Base-by-base conservation (phyloP, 2,888 invertebrate species). In the Nomada flava region DNA sequence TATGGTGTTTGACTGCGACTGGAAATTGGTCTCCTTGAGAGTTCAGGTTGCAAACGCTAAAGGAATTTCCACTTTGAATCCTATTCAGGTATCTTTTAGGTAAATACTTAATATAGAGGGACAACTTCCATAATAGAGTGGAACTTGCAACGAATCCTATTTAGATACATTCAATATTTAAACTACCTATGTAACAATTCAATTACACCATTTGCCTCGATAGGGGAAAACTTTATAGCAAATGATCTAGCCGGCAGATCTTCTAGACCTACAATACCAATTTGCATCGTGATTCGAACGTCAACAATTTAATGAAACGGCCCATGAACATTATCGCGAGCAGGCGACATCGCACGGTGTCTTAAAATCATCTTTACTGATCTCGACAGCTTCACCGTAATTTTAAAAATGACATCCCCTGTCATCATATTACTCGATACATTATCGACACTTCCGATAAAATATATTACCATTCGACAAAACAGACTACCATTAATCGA, bases 21-120 rank as follows among this genome's bases (percentile, higher is more conserved):
- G 74, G 15, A 79, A 71, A 15, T 72, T 67, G 60, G 62, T 78
- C 52, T 62, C 60, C 1, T 18, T 20, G 29, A 2, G 76, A 76
- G 53, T 36, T 74, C 77, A 62, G 53, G 53, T 52, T 52, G 68
- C 78, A 69, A 36, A 20, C 20, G 68, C 44, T 52, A 13, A 69
- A 26, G 64, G 69, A 64, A 77, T 57, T 59, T 73, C 44, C 72
- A 57, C 9, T 50, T 64, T 63, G 68, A 20, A 67, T 78, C 76
- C 67, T 76, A 68, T 63, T 52, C 63, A 59, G 57, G 57, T 77
- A 69, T 64, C 36, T 53, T 70, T 53, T 79, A 65, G 52, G n/a
- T 78, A 78, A 53, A 77, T n/a, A 29, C 57, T 20, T 59, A 59
- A 59, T 26, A 36, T 52, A 62, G 70, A 65, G 20, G 20, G 52